phyloP scores from a whole-genome alignment of 2,888 invertebrate species.

The Limnephilus lunatus region DNA sequence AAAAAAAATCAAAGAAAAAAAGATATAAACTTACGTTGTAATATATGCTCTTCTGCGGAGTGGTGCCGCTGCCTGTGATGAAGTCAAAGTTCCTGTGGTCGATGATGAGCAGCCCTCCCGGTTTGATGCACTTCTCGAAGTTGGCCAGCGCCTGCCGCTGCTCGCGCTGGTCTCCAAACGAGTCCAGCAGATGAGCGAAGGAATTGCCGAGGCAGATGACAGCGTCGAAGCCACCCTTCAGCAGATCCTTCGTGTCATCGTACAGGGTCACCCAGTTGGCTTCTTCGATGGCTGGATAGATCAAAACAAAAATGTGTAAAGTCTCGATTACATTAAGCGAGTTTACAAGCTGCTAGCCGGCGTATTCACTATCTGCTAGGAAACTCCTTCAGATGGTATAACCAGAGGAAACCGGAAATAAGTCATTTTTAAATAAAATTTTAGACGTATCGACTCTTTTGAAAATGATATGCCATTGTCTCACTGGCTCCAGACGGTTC shows the following conservation, averaged over 20 bases:
- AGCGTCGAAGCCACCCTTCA: slow-evolving; percentile 86
- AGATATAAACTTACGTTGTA: slow-evolving; percentile 84
- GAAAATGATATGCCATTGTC: no score
- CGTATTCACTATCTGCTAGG: no score
- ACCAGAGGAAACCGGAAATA: no score
- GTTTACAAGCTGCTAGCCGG: no score
- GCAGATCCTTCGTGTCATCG: slow-evolving; percentile 81
- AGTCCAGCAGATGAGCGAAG: slow-evolving; percentile 92
- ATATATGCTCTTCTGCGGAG: slow-evolving; percentile 91
- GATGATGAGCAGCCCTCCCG: slow-evolving; percentile 89
- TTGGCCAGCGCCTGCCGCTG: slow-evolving; percentile 88
- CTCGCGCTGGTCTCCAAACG: slow-evolving; percentile 86
- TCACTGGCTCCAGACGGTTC: no score
- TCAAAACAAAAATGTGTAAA: no score
- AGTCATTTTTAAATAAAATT: no score
- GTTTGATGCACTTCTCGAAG: slow-evolving; percentile 89
- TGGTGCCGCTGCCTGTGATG: slow-evolving; percentile 85
- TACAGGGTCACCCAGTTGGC: slow-evolving; percentile 92
- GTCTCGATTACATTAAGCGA: no score
- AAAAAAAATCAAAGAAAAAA: background rate
- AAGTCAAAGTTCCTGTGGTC: slow-evolving; percentile 94
- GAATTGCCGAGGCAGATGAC: slow-evolving; percentile 94
- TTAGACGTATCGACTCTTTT: no score
- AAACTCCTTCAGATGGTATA: no score
- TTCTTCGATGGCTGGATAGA: slow-evolving; percentile 88